Evolutionary conservation across 2,797 vertebrate species (phyloP), one percentile per base, ranked within the genome.

Genomic region (Gorsachius magnificus): DNA sequence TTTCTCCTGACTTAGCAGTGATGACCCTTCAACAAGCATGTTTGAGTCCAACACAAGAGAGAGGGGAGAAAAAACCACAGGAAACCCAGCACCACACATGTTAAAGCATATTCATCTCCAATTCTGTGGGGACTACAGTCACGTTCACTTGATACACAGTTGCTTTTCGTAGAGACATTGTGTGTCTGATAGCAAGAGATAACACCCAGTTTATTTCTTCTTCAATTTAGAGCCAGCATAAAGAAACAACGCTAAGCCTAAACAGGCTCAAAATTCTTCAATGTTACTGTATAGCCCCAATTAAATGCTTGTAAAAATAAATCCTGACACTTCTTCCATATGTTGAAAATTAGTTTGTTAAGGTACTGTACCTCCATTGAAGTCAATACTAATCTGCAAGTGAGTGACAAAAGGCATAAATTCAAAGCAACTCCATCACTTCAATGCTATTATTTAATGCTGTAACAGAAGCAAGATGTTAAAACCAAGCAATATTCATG

Each of bases 41-140:
- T 58, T 19, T 7, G 9, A 87, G 70, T 75, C 25, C 53, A 75
- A 20, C 31, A 58, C 6, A 26, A 5, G 24, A 14, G 24, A 8
- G 48, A 8, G 48, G 48, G 48, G 13, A 13, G 22, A 12, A 48
- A 48, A 6, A 18, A 13, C 18, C 15, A 21, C 16, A 58, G n/a
- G 38, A 13, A 1, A 0, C 8, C 7, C 6, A 69, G 50, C n/a
- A 75, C 1, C 13, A 68, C 16, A 18, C 24, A 56, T 31, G 13
- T 15, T 20, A 76, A 82, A 82, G 26, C 21, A 38, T 33, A 83
- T 24, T 64, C 41, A 43, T 12, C 45, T 76, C 17, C 3, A 16
- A 68, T 66, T 61, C 71, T 64, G 6, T 17, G 13, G 35, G 20
- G 19, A 46, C 11, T 60, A 54, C 5, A 58, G n/a, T 9, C 50